Evolutionary conservation across 1,140 invertebrate genomes (phyloP).

Genomic region (Apis laboriosa): DNA sequence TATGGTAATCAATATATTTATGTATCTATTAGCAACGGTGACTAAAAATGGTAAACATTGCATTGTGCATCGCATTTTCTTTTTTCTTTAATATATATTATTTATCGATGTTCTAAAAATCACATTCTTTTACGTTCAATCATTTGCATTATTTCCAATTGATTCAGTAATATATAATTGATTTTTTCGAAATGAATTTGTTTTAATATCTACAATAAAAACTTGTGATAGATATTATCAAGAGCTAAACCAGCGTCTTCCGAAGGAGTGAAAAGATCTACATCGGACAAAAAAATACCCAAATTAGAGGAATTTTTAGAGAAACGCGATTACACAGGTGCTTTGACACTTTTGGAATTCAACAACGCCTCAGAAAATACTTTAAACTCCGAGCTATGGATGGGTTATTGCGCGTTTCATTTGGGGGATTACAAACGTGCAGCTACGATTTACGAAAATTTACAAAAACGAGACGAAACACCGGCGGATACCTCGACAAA

Average conservation of each 20-base stretch:
- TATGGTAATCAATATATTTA: constrained; percentile 24
- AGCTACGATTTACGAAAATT: constrained; percentile 86
- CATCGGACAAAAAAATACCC: constrained; percentile 82
- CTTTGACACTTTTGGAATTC: constrained; percentile 95
- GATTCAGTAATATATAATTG: neutral
- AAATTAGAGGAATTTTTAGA: constrained; percentile 95
- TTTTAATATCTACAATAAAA: neutral
- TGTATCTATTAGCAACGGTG: constrained; percentile 36
- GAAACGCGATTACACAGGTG: constrained; percentile 95
- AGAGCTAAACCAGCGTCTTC: constrained; percentile 85
- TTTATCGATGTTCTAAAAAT: neutral
- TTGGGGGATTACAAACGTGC: constrained; percentile 95
- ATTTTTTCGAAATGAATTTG: neutral
- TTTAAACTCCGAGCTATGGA: constrained; percentile 90
- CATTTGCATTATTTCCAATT: neutral
- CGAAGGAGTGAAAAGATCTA: constrained; percentile 76
- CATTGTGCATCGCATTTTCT: constrained; percentile 4
- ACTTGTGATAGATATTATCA: constrained; percentile 84
- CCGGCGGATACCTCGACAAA: constrained; percentile 86
- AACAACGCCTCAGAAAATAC: constrained; percentile 81
- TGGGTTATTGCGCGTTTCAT: constrained; percentile 97
- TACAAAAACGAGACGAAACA: constrained; percentile 77
- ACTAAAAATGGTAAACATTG: constrained; percentile 51
- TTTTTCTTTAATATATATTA: neutral
- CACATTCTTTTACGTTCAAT: too few relatives aligned